Conservation (phyloP, 2,888 invertebrate species). For the Tipula lateralis region DNA sequence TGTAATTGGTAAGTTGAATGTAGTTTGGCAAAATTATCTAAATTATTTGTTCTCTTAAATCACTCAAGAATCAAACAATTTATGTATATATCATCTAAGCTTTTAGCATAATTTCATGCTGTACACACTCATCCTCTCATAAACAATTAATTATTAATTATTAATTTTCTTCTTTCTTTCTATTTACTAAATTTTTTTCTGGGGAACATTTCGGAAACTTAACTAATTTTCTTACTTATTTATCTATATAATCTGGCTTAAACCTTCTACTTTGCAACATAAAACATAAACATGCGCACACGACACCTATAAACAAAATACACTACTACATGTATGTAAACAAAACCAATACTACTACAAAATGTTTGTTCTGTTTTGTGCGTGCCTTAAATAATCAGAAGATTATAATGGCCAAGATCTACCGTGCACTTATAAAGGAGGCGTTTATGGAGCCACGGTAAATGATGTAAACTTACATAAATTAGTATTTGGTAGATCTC, state of each 20-base stretch:
- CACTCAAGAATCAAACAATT: background rate
- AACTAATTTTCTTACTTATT: background rate
- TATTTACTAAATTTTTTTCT: background rate
- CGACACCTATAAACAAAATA: background rate
- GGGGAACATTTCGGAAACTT: background rate
- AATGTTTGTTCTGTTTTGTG: background rate
- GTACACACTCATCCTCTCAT: background rate
- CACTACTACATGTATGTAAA: background rate
- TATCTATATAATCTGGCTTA: background rate
- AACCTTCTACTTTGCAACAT: background rate
- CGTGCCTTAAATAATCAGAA: background rate
- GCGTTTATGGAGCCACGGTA: background rate
- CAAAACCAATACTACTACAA: background rate
- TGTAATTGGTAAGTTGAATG: background rate
- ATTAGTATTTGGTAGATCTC: background rate
- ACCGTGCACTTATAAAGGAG: background rate
- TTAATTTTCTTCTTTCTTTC: background rate
- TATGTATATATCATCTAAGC: too few relatives aligned
- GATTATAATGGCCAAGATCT: background rate
- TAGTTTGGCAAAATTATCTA: background rate
- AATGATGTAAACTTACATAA: background rate
- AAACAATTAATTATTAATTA: background rate
- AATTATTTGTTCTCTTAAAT: background rate
- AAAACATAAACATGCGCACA: background rate
- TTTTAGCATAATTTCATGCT: too few relatives aligned